Percentiles rank a stretch among this genome's conserved stretches.
These are phyloP conservation scores for Melipona bicolor DNA, from an alignment of 2,888 invertebrate genomes.

Conservation along the genomic window DNA sequence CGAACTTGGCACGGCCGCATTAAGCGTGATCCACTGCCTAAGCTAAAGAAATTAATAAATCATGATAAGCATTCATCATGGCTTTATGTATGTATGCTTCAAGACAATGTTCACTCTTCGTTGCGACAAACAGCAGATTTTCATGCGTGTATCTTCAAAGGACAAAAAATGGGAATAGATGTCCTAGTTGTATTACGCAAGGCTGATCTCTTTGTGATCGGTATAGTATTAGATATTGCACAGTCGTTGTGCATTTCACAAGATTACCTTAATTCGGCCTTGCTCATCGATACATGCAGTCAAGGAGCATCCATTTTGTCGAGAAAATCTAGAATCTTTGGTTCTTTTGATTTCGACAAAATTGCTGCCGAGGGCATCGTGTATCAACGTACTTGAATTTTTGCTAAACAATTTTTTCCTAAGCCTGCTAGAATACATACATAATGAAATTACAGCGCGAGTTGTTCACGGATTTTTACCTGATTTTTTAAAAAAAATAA, in stretches of 20 bases:
- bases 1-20: conserved; percentile 20
- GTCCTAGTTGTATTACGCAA: conserved; percentile 39
- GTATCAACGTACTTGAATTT: conserved; percentile 20
- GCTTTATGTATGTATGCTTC: conserved; percentile 26
- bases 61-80: conserved; percentile 17
- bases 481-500: conserved; percentile 54
- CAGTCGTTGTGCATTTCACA: conserved; percentile 27
- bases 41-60: conserved; percentile 12
- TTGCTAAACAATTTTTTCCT: conserved; percentile 46
- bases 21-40: conserved; percentile 22
- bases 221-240: conserved; percentile 47
- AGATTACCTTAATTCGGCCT: conserved; percentile 40
- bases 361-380: conserved; percentile 10
- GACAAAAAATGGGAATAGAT: conserved; percentile 12
- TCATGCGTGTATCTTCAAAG: conserved; percentile 19
- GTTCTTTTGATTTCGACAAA: conserved; percentile 4
- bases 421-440: conserved; percentile 38
- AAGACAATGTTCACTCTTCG: conserved; percentile 4
- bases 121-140: conserved; percentile 4
- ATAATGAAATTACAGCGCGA: conserved; percentile 25
- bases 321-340: background rate
- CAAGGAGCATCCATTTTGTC: conserved; percentile 7
- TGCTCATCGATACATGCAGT: conserved; percentile 23
- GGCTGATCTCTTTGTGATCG: conserved; percentile 32
- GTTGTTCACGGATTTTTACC: conserved; percentile 59